phyloP scores from a whole-genome alignment of 2,113 vertebrate species.

The Megaleporinus macrocephalus region DNA sequence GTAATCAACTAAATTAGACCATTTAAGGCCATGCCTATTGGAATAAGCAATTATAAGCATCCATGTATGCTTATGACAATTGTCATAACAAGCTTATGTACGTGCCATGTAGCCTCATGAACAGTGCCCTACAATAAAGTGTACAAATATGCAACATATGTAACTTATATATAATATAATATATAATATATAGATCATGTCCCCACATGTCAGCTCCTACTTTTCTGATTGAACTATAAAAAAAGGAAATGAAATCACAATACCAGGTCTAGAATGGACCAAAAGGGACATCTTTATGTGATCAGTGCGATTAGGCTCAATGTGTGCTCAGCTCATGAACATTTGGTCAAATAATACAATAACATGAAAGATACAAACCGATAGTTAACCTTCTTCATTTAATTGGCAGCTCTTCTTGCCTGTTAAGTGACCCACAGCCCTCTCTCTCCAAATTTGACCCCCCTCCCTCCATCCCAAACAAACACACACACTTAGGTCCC shows the following conservation, averaged over 20 bases:
- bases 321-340: constrained; percentile 17
- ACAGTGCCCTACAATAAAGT: no score
- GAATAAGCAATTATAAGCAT: no score
- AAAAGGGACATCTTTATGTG: neutral
- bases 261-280: neutral
- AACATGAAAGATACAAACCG: constrained; percentile 19
- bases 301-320: neutral
- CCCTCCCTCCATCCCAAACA: neutral
- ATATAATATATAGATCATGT: no score
- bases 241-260: no score
- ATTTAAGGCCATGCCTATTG: no score
- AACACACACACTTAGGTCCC: neutral
- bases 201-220: neutral
- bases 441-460: constrained; percentile 8
- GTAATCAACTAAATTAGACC: no score
- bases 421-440: constrained; percentile 45
- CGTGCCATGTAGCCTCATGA: no score
- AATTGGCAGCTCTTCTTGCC: constrained; percentile 24
- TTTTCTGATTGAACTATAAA: neutral
- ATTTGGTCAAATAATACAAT: constrained; percentile 26
- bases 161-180: no score
- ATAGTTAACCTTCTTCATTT: constrained; percentile 41
- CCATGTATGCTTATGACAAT: no score
- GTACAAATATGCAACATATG: no score
- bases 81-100: no score